Evolutionary conservation across 2,888 invertebrate species (phyloP).

Genomic region (Drosophila incognita): DNA sequence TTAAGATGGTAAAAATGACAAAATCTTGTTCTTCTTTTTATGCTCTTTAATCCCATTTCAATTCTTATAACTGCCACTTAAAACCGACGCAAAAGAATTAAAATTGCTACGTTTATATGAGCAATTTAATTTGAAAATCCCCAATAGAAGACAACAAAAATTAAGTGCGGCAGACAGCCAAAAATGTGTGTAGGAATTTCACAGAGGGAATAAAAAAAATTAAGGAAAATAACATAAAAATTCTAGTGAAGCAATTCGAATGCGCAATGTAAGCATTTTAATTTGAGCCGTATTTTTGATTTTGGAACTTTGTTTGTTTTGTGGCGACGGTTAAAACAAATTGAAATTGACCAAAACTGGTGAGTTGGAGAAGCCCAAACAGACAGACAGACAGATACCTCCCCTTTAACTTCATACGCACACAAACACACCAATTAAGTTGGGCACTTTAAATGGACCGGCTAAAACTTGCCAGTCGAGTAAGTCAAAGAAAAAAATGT

Average conservation of each 20-base stretch:
- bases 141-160: conserved; percentile 48
- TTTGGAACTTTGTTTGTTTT: conserved; percentile 52
- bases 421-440: conserved; percentile 58
- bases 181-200: conserved; percentile 45
- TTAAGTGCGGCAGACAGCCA: conserved; percentile 47
- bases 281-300: conserved; percentile 76
- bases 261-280: conserved; percentile 65
- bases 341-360: conserved; percentile 59
- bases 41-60: conserved; percentile 10
- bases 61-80: neutral
- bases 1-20: neutral
- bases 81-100: conserved; percentile 29
- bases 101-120: conserved; percentile 46
- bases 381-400: conserved; percentile 24
- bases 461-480: conserved; percentile 62
- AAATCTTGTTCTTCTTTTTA: neutral
- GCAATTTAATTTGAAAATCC: conserved; percentile 73
- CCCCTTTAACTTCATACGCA: conserved; percentile 8
- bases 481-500: conserved; percentile 61
- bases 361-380: conserved; percentile 41
- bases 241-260: conserved; percentile 59
- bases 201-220: conserved; percentile 6
- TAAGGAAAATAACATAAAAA: conserved; percentile 39
- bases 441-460: conserved; percentile 62
- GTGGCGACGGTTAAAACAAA: conserved; percentile 41